phyloP scores from a whole-genome alignment of 2,888 invertebrate species.

The Salticus scenicus region DNA sequence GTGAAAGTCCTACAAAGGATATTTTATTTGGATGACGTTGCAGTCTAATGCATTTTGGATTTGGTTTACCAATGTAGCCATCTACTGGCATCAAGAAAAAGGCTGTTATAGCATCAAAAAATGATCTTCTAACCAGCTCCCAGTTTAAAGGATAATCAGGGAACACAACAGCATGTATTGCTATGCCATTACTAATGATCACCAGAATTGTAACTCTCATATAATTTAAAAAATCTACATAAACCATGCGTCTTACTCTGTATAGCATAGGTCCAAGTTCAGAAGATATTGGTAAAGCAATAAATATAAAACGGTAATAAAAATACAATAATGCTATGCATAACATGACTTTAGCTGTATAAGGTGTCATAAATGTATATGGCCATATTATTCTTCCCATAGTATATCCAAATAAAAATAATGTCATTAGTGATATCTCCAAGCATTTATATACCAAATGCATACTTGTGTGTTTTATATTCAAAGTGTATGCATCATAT shows the following conservation, averaged over 20 bases:
- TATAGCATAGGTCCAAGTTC: constrained; percentile 77
- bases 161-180: constrained; percentile 77
- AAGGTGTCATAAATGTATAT: constrained; percentile 70
- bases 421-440: constrained; percentile 72
- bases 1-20: constrained; percentile 30
- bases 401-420: constrained; percentile 74
- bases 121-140: constrained; percentile 74
- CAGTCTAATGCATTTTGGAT: constrained; percentile 24
- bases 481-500: constrained; percentile 5
- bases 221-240: constrained; percentile 75
- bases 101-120: constrained; percentile 76
- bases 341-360: constrained; percentile 75
- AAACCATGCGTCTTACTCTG: constrained; percentile 76
- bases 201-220: constrained; percentile 75
- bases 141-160: constrained; percentile 75
- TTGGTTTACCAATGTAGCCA: constrained; percentile 71
- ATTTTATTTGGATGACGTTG: constrained; percentile 17
- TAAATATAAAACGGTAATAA: constrained; percentile 77
- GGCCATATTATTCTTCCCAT: constrained; percentile 73
- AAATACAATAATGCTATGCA: constrained; percentile 76
- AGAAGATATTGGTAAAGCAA: constrained; percentile 77
- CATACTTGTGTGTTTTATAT: constrained; percentile 69
- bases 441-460: constrained; percentile 71
- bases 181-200: constrained; percentile 75
- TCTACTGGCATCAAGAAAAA: constrained; percentile 76